Percentiles rank a stretch among this genome's conserved stretches.
Evolutionary conservation across 2,113 vertebrate genomes (phyloP).

Genomic region (Petrocephalus microphthalmus): DNA sequence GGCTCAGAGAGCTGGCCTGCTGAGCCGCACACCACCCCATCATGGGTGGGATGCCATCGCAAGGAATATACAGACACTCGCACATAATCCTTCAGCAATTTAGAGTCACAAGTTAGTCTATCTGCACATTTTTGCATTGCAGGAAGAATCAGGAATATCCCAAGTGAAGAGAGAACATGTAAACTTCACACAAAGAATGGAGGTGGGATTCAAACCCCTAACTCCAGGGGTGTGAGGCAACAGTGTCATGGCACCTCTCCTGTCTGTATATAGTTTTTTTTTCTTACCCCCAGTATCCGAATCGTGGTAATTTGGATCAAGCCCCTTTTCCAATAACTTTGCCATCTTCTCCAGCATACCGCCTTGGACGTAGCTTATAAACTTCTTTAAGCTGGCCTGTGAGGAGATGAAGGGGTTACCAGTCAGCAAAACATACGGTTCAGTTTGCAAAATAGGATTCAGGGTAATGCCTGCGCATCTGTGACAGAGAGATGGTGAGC

Average conservation of each 20-base stretch:
- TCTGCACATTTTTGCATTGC: neutral
- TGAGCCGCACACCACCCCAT: neutral
- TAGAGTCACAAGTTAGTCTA: neutral
- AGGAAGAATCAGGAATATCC: neutral
- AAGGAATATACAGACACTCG: neutral
- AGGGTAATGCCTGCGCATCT: neutral
- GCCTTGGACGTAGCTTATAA: slow-evolving; percentile 77
- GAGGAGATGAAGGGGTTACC: neutral
- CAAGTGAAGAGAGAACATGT: neutral
- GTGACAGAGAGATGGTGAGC: neutral
- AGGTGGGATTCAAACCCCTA: neutral
- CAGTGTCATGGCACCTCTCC: neutral
- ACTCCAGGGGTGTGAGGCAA: neutral
- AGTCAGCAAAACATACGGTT: neutral
- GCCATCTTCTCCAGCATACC: slow-evolving; percentile 75
- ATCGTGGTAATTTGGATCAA: slow-evolving; percentile 88
- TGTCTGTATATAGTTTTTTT: neutral
- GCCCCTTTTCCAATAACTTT: slow-evolving; percentile 80
- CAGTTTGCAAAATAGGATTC: neutral
- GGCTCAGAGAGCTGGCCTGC: neutral
- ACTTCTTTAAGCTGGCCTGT: slow-evolving; percentile 85
- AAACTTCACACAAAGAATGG: neutral
- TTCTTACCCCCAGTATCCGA: slow-evolving; percentile 77
- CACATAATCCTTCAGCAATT: neutral
- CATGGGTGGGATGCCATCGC: neutral